Conservation (phyloP, 1,140 invertebrate genomes). For the Pteromalus puparum region DNA sequence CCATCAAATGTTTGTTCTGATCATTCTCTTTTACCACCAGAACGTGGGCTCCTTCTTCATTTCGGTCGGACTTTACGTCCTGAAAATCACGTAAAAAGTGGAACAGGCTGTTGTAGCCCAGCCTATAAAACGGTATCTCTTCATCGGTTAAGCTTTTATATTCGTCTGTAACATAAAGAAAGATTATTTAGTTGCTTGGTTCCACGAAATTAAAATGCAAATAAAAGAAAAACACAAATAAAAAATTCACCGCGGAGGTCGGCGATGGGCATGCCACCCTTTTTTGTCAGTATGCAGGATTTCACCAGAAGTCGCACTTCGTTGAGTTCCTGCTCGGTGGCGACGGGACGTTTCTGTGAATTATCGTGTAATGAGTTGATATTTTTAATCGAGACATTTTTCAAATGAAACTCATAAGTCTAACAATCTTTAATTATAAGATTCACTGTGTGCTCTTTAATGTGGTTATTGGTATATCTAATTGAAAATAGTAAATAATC, state of each 20-base stretch:
- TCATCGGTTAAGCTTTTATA: background rate
- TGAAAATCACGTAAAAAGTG: constrained; percentile 11
- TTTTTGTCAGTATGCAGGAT: background rate
- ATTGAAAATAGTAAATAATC: too few species aligned
- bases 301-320: background rate
- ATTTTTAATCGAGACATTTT: too few species aligned
- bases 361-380: too few species aligned
- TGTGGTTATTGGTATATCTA: too few species aligned
- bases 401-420: too few species aligned
- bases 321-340: background rate
- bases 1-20: background rate
- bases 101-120: constrained; percentile 4
- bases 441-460: too few species aligned
- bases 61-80: background rate
- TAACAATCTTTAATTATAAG: too few species aligned
- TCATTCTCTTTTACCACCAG: background rate
- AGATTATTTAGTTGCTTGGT: background rate
- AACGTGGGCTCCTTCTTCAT: background rate
- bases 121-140: background rate
- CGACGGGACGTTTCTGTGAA: background rate
- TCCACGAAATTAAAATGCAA: background rate
- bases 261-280: background rate
- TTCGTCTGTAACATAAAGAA: background rate
- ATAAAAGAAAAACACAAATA: background rate
- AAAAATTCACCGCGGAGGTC: background rate